Evolutionary conservation across 2,113 vertebrate genomes (phyloP).

Genomic region (Calonectris borealis): DNA sequence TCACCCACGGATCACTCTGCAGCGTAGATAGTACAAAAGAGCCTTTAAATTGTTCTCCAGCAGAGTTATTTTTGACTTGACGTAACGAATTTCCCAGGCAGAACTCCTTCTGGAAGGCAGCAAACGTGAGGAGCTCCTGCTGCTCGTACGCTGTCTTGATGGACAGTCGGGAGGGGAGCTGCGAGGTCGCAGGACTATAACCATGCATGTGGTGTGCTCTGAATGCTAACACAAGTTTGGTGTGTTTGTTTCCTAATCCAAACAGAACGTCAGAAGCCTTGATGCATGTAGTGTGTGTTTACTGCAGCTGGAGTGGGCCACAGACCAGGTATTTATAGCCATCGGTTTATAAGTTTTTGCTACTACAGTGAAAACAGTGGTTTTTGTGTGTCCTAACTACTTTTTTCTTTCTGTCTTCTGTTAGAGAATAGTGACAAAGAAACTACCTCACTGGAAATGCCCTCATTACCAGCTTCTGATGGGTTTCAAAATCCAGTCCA

Average conservation of each 20-base stretch:
- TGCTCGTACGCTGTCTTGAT: neutral
- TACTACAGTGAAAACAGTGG: neutral
- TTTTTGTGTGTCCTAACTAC: neutral
- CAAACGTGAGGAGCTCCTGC: neutral
- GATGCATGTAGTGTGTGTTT: slow-evolving; percentile 94
- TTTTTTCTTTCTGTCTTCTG: slow-evolving; percentile 18
- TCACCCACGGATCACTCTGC: neutral
- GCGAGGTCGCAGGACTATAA: neutral
- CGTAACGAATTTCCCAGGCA: neutral
- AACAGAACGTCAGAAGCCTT: slow-evolving; percentile 96
- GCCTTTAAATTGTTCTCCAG: neutral
- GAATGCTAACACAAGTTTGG: slow-evolving; percentile 84
- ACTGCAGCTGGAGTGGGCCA: slow-evolving; percentile 94
- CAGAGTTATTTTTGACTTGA: neutral
- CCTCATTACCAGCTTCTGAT: slow-evolving; percentile 82
- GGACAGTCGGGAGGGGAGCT: neutral
- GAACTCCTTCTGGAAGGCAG: neutral
- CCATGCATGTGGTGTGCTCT: slow-evolving; percentile 84
- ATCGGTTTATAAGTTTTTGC: neutral
- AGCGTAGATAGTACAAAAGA: neutral
- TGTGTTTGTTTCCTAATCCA: slow-evolving; percentile 91
- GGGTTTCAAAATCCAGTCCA: slow-evolving; percentile 77
- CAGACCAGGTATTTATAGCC: slow-evolving; percentile 92
- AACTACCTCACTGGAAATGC: slow-evolving; percentile 97
- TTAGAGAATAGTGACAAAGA: slow-evolving; percentile 88